Percentiles rank a stretch among this genome's conserved stretches.
These are phyloP conservation scores for Proisotoma minuta DNA, from an alignment of 2,888 invertebrate genomes.

Conservation along the genomic window DNA sequence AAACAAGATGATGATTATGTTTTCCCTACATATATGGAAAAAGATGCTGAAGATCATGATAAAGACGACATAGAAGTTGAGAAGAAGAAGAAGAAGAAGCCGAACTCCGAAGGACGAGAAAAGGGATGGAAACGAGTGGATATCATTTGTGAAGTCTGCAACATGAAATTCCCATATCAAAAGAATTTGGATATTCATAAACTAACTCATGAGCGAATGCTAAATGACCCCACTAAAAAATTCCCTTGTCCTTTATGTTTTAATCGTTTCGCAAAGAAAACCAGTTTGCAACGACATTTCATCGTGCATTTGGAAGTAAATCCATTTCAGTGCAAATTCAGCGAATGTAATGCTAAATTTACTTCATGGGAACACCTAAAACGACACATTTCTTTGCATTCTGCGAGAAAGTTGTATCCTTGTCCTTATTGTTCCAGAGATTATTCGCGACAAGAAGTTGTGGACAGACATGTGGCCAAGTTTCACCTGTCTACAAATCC, in stretches of 20 bases:
- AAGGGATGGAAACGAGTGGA: no score
- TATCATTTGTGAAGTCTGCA: neutral
- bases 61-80: no score
- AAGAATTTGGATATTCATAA: neutral
- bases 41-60: no score
- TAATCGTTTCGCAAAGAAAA: slow-evolving; percentile 10
- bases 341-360: slow-evolving; percentile 17
- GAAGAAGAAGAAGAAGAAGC: no score
- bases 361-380: slow-evolving; percentile 16
- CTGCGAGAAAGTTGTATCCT: neutral
- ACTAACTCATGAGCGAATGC: neutral
- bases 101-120: no score
- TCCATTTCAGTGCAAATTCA: slow-evolving; percentile 22
- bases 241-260: slow-evolving; percentile 18
- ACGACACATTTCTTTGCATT: slow-evolving; percentile 7
- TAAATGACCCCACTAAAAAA: neutral
- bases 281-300: slow-evolving; percentile 19
- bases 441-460: neutral
- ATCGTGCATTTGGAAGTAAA: slow-evolving; percentile 25
- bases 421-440: neutral
- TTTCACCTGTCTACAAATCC: neutral
- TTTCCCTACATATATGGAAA: no score
- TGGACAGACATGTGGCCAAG: neutral
- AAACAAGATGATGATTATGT: no score
- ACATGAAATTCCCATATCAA: neutral